phyloP scores from a whole-genome alignment of 2,888 invertebrate genomes.

The Pachymerium ferrugineum region DNA sequence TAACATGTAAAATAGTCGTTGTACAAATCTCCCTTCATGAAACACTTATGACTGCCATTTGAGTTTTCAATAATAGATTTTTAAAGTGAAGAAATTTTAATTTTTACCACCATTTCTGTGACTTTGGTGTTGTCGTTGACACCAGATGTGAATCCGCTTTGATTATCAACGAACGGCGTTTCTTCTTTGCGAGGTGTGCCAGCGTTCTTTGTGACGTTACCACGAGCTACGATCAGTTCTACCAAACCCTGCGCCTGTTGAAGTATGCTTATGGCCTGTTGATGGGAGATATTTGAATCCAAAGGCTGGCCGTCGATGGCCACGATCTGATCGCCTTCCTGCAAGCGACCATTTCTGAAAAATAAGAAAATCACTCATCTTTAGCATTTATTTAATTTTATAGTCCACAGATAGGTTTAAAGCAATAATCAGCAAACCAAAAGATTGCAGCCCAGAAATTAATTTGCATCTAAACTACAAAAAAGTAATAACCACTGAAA shows the following conservation, averaged over 20 bases:
- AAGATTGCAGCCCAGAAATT: background rate
- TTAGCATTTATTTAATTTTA: background rate
- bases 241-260: slow-evolving; percentile 62
- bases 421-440: background rate
- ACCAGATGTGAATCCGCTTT: slow-evolving; percentile 55
- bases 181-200: background rate
- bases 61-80: too few relatives aligned
- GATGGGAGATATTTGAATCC: slow-evolving; percentile 68
- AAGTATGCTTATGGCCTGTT: slow-evolving; percentile 69
- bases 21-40: too few relatives aligned
- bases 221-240: slow-evolving; percentile 48
- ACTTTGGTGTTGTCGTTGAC: slow-evolving; percentile 63
- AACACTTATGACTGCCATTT: too few relatives aligned
- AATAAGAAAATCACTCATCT: background rate
- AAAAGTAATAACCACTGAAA: background rate
- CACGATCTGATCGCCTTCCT: slow-evolving; percentile 75
- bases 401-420: background rate
- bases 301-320: slow-evolving; percentile 74
- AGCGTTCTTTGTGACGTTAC: slow-evolving; percentile 37
- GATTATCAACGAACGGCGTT: slow-evolving; percentile 45
- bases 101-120: slow-evolving; percentile 67
- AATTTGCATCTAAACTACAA: background rate
- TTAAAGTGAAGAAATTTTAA: too few relatives aligned
- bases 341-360: slow-evolving; percentile 61
- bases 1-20: too few relatives aligned